Evolutionary conservation across 2,113 vertebrate species (phyloP).

Genomic region (Psophia crepitans): DNA sequence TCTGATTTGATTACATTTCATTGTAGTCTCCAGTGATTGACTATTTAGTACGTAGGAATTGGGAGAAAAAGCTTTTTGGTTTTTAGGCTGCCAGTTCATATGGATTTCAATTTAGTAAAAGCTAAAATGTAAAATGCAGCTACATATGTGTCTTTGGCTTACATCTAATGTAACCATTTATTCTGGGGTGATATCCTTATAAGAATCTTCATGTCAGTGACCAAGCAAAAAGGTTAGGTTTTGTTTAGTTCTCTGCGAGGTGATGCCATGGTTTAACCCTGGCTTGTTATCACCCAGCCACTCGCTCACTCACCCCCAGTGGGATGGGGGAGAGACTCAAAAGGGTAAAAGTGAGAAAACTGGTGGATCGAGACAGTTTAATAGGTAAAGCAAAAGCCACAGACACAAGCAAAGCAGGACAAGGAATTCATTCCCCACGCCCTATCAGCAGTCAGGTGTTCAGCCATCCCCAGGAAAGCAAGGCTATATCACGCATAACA

Average conservation of each 20-base stretch:
- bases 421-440: too few species aligned
- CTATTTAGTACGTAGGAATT: background rate
- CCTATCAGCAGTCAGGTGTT: too few species aligned
- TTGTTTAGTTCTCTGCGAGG: background rate
- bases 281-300: too few species aligned
- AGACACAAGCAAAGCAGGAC: too few species aligned
- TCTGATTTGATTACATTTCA: constrained; percentile 48
- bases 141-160: background rate
- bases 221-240: background rate
- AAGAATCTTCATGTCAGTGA: background rate
- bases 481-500: too few species aligned
- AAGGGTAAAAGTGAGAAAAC: too few species aligned
- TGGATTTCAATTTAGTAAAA: background rate
- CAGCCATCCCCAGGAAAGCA: too few species aligned
- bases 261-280: background rate
- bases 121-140: background rate
- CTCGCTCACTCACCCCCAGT: too few species aligned
- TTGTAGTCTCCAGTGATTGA: background rate
- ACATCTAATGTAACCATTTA: background rate
- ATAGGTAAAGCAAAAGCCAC: too few species aligned
- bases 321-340: too few species aligned
- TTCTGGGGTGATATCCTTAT: background rate
- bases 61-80: background rate
- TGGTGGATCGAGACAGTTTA: too few species aligned
- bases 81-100: background rate